These are phyloP conservation scores for Geotrupes spiniger DNA, from an alignment of 2,888 invertebrate genomes.

Conservation along the genomic window DNA sequence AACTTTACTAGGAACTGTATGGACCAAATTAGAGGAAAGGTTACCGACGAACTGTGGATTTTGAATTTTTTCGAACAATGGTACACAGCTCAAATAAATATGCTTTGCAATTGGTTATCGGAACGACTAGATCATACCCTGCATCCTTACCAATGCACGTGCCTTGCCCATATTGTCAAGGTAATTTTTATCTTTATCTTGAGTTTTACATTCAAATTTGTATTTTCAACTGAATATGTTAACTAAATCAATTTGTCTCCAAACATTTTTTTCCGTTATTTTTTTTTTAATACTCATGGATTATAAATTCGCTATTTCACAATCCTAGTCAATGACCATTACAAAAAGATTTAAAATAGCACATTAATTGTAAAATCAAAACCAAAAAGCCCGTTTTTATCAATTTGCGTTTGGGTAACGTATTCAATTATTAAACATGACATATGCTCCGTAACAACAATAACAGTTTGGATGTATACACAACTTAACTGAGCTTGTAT, in stretches of 20 bases:
- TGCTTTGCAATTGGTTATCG: slow-evolving; percentile 91
- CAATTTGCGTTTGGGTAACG: no score
- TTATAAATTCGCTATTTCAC: not conserved
- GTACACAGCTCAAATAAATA: slow-evolving; percentile 89
- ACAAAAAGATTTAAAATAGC: no score
- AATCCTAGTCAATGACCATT: no score
- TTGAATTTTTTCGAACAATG: slow-evolving; percentile 72
- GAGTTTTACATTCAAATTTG: not conserved
- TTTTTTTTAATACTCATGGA: not conserved
- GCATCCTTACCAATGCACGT: slow-evolving; percentile 96
- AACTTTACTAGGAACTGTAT: slow-evolving; percentile 96
- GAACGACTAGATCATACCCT: slow-evolving; percentile 91
- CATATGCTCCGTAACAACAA: no score
- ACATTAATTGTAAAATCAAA: no score
- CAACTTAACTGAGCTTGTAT: no score
- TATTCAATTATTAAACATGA: no score
- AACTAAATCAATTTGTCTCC: not conserved
- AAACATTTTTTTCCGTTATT: not conserved
- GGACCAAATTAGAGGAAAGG: slow-evolving; percentile 97
- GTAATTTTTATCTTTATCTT: slow-evolving; percentile 55
- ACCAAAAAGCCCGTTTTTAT: no score
- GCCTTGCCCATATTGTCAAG: slow-evolving; percentile 93
- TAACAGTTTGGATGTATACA: no score
- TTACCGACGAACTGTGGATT: slow-evolving; percentile 83
- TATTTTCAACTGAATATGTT: no score